Percentiles rank a stretch among this genome's conserved stretches.
Conservation (phyloP, 2,113 vertebrate species). For the Nestor notabilis region DNA sequence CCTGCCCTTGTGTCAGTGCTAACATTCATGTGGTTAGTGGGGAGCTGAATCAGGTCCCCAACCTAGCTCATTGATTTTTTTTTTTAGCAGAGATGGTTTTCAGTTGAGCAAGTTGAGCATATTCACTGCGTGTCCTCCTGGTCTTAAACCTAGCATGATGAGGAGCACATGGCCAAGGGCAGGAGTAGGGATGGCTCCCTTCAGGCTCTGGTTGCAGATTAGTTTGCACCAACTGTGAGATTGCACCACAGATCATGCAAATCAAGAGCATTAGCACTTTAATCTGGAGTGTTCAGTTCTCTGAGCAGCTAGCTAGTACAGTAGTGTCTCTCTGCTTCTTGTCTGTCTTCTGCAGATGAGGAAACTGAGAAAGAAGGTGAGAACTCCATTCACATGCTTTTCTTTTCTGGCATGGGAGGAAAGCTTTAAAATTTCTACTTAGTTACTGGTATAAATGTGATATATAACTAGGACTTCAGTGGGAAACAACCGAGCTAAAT, state of each 20-base stretch:
- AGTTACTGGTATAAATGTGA: not conserved
- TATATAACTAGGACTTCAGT: not conserved
- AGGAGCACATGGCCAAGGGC: not conserved
- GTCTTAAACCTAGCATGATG: not conserved
- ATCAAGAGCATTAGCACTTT: not conserved
- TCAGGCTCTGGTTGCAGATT: not conserved
- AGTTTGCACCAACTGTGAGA: not conserved
- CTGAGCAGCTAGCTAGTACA: not conserved
- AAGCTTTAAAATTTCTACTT: not conserved
- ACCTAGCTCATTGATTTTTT: not conserved
- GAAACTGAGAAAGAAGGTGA: not conserved
- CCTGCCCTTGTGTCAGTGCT: not conserved
- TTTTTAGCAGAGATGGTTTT: not conserved
- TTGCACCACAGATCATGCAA: not conserved
- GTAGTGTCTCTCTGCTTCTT: not conserved
- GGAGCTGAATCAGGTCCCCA: not conserved
- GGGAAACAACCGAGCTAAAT: not conserved
- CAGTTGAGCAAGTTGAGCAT: not conserved
- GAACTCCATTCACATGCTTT: not conserved
- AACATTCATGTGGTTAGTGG: fast-evolving
- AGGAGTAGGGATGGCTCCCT: not conserved
- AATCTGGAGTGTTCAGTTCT: not conserved
- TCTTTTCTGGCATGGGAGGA: not conserved
- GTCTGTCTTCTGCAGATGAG: not conserved
- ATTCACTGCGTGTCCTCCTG: not conserved